These are phyloP conservation scores for Gortyna flavago DNA, from an alignment of 2,888 invertebrate genomes.

Conservation along the genomic window DNA sequence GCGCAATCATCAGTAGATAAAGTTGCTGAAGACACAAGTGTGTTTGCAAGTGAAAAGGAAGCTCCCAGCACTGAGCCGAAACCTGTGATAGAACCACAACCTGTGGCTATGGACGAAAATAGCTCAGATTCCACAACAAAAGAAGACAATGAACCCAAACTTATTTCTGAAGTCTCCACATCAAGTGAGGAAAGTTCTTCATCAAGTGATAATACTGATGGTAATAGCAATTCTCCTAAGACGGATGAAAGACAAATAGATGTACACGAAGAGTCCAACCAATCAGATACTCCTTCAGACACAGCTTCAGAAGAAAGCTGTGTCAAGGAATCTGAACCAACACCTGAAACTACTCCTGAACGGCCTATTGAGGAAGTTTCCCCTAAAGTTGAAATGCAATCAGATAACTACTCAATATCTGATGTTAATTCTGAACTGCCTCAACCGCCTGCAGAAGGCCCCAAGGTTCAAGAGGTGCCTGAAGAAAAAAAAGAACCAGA, in stretches of 20 bases:
- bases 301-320: constrained; percentile 58
- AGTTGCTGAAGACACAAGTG: constrained; percentile 64
- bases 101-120: constrained; percentile 78
- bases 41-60: constrained; percentile 62
- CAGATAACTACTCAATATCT: constrained; percentile 84
- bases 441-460: constrained; percentile 66
- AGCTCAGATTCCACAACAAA: constrained; percentile 82
- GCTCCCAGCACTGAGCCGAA: constrained; percentile 62
- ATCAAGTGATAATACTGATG: constrained; percentile 87
- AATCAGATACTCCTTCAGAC: constrained; percentile 67
- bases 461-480: constrained; percentile 35
- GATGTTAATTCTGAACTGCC: constrained; percentile 84
- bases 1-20: constrained; percentile 74
- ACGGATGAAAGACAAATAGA: constrained; percentile 77
- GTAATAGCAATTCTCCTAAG: constrained; percentile 86
- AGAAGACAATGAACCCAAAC: constrained; percentile 81
- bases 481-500: constrained; percentile 65
- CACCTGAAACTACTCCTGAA: constrained; percentile 50
- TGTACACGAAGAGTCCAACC: constrained; percentile 77
- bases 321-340: constrained; percentile 61
- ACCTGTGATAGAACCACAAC: constrained; percentile 69
- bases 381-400: constrained; percentile 73
- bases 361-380: constrained; percentile 60
- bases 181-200: constrained; percentile 87
- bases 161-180: constrained; percentile 81